Base-by-base conservation (phyloP, 2,113 vertebrate species). In the Chelonoidis abingdonii region DNA sequence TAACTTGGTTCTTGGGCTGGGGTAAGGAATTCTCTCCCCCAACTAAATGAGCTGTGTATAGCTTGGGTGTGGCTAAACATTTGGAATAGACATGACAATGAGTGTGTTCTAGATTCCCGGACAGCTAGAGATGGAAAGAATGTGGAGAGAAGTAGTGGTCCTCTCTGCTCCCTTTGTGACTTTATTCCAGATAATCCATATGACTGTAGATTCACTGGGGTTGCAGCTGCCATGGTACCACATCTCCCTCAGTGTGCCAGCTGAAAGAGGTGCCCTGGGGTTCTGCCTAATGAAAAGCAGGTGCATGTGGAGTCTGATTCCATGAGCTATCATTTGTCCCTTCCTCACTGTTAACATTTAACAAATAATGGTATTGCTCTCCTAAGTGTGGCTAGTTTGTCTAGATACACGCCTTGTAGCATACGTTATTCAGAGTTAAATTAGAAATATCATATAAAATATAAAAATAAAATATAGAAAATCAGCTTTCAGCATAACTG, bases 301-400 rank as follows among this genome's bases (percentile, higher is more conserved):
- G 65, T 38, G n/a, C 65, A 72, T 62, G 59, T 62, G 29, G 29
- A 35, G 12, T 62, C 59, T 7, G 12, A 13, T 62, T 35, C 29
- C 59, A 62, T 62, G 59, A 14, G 29, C 59, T 62, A 35, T 38
- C 65, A 38, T 9, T 72, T 38, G 35, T 21, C n/a, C 19, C 65
- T 38, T 38, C 65, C 19, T 72, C 5, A 11, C 17, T 72, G 19
- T 38, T n/a, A 10, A 9, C n/a, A 10, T 72, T 72, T 38, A 72
- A 72, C 35, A 69, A 65, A n/a, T 84, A 89, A 56, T 38, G 35
- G 41, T 89, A 88, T 49, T 62, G 10, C 13, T 87, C 89, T 94
- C 59, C 27, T 14, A 75, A 78, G 27, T 88, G 24, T 50, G 14
- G 1, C 0, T 62, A 69, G 65, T 83, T 4, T 16, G 90, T 13